These are phyloP conservation scores for Auanema freiburgensis DNA, from an alignment of 2,888 invertebrate genomes.

Conservation along the genomic window DNA sequence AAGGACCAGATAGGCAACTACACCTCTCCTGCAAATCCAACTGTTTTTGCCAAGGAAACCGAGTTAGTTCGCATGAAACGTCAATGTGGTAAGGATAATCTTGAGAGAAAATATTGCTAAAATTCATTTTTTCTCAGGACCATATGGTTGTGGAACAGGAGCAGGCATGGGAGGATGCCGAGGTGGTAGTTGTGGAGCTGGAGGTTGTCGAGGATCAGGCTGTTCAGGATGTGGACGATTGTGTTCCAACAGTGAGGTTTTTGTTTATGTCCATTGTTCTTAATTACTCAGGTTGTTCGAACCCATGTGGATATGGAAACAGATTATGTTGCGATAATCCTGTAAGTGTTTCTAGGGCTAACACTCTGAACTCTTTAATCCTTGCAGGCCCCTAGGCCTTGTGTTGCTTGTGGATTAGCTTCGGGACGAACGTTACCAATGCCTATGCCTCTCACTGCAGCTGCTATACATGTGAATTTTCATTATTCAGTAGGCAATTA, in stretches of 20 bases:
- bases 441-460: constrained; percentile 4
- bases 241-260: too few species aligned
- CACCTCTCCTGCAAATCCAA: too few species aligned
- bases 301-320: constrained; percentile 15
- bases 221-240: not conserved
- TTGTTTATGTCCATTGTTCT: too few species aligned
- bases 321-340: constrained; percentile 16
- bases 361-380: not conserved
- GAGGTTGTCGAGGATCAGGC: not conserved
- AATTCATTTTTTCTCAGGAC: not conserved
- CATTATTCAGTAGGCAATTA: not conserved
- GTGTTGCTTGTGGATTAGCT: constrained; percentile 13
- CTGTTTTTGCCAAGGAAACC: not conserved
- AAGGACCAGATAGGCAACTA: too few species aligned
- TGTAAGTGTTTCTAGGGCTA: constrained; percentile 1
- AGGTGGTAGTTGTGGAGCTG: constrained; percentile 7
- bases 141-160: constrained; percentile 11
- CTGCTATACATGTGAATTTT: not conserved
- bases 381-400: constrained; percentile 15
- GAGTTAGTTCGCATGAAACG: constrained; percentile 1
- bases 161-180: constrained; percentile 14
- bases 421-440: constrained; percentile 9
- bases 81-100: constrained; percentile 12
- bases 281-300: constrained; percentile 10
- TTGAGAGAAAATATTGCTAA: not conserved